Evolutionary conservation across 2,113 vertebrate genomes (phyloP), one percentile per base, ranked within the genome.

Genomic region (Actenoides hombroni): DNA sequence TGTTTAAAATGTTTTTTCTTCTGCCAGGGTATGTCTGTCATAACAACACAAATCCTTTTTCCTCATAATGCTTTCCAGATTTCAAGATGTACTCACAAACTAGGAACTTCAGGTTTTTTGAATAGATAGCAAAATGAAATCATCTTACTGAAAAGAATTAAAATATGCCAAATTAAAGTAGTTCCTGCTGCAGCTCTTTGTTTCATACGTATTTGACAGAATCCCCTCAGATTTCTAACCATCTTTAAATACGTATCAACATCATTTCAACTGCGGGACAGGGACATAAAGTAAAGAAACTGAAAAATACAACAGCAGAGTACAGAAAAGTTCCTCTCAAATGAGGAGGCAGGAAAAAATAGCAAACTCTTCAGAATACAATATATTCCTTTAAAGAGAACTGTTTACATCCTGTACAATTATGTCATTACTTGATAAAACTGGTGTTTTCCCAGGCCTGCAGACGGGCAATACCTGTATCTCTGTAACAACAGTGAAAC

Each of bases 381-480:
- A 39, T 25, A n/a, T 25, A 24, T 13, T 26, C 20, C 25, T 78
- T 83, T 31, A 28, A 80, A 79, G 91, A 59, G 6, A 54, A 35
- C 9, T 51, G 53, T 16, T 75, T 78, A 40, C 51, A 75, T 10
- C 11, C 51, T 40, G 21, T 48, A 69, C 13, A 68, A 13, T 35
- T 77, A 37, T 40, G 9, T 15, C 40, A 64, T 74, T 57, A 49
- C 29, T 60, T 56, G 53, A 48, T 42, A 83, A 83, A 77, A 79
- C 25, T 0, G 0, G 7, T 83, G 28, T 42, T 42, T 80, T 56
- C 39, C 48, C 25, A 19, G 75, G 48, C 26, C 51, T 3, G 0
- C 4, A n/a, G 46, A 15, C 0, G 71, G 33, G 9, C 39, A 71
- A 19, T 39, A 39, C 56, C 56, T 71, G 3, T 48, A 59, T 28